These are phyloP conservation scores for Amphipoea lucens DNA, from an alignment of 2,888 invertebrate species.

Conservation along the genomic window DNA sequence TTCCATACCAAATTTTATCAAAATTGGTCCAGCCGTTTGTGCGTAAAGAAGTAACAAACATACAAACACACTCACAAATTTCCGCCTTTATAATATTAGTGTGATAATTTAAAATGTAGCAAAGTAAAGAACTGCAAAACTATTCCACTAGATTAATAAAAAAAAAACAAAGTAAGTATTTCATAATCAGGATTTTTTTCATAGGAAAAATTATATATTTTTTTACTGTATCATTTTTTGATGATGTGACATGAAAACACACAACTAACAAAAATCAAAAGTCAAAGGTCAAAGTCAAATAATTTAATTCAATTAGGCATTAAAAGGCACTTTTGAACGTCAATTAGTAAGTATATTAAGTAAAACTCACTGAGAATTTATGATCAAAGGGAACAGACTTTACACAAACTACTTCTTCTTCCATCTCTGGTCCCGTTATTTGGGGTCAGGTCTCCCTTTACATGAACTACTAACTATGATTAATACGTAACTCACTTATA, in stretches of 20 bases:
- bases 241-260: neutral
- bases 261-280: neutral
- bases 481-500: too few relatives aligned
- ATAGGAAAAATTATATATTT: neutral
- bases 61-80: too few relatives aligned
- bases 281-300: neutral
- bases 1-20: too few relatives aligned
- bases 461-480: too few relatives aligned
- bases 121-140: neutral
- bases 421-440: too few relatives aligned
- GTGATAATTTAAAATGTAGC: neutral
- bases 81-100: too few relatives aligned
- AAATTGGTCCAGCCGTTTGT: too few relatives aligned
- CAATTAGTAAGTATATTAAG: neutral
- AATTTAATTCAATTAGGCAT: neutral
- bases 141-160: neutral
- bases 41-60: too few relatives aligned
- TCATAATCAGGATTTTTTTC: neutral
- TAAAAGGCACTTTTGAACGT: neutral
- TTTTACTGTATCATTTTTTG: neutral
- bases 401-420: too few relatives aligned
- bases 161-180: neutral
- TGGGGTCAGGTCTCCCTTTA: too few relatives aligned
- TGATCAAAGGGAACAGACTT: constrained; percentile 1
- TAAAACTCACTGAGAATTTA: neutral